Evolutionary conservation across 1,140 invertebrate species (phyloP).

Genomic region (Melipona quadrifasciata): DNA sequence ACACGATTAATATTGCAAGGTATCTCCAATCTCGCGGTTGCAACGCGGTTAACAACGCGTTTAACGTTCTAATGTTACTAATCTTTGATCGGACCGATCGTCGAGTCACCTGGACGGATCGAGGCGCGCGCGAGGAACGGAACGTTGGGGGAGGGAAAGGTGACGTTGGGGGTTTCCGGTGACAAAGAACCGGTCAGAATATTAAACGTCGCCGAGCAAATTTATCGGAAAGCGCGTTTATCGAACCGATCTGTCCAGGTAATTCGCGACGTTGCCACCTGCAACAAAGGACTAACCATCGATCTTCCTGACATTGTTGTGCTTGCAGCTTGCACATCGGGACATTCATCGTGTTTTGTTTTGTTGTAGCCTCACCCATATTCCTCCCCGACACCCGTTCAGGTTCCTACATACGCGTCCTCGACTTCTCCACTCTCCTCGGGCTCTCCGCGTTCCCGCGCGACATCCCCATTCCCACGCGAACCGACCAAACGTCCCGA

Average conservation of each 20-base stretch:
- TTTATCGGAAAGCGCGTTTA: constrained; percentile 18
- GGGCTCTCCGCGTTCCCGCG: constrained; percentile 47
- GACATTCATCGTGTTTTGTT: constrained; percentile 82
- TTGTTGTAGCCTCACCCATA: constrained; percentile 80
- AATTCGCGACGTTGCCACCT: constrained; percentile 42
- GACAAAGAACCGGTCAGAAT: constrained; percentile 4
- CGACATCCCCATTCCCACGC: constrained; percentile 30
- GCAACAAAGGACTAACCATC: constrained; percentile 53
- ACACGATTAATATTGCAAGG: no score
- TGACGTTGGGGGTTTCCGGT: no score
- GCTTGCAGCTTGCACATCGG: constrained; percentile 81
- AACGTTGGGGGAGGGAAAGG: no score
- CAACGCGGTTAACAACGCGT: background rate
- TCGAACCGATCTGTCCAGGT: constrained; percentile 49
- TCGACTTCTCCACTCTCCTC: constrained; percentile 55
- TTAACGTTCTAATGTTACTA: background rate
- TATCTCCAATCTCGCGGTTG: no score
- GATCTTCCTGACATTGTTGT: constrained; percentile 65
- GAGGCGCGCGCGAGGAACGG: background rate
- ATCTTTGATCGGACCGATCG: background rate
- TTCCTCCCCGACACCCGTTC: constrained; percentile 55
- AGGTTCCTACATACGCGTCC: constrained; percentile 65
- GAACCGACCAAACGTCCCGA: constrained; percentile 36
- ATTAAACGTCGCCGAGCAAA: constrained; percentile 29
- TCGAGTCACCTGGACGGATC: constrained; percentile 1